Percentiles rank a stretch among this genome's conserved stretches.
Evolutionary conservation across 2,113 vertebrate genomes (phyloP).

Genomic region (Eulacestoma nigropectus): DNA sequence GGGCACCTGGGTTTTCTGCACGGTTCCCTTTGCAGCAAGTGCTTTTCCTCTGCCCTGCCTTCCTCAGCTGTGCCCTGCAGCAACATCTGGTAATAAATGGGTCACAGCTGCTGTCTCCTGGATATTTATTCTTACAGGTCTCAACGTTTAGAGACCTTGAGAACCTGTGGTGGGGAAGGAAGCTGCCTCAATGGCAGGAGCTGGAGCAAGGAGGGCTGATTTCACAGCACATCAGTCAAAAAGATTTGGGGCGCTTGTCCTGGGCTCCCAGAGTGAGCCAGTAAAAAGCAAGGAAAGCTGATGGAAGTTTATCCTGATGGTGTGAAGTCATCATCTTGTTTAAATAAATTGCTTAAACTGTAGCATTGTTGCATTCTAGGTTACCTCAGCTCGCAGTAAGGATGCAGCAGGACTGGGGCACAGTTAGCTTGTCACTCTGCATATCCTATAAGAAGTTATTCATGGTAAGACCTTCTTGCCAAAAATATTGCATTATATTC

Average conservation of each 20-base stretch:
- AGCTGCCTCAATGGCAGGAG: background rate
- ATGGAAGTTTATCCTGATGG: background rate
- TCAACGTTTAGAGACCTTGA: conserved; percentile 39
- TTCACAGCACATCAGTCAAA: background rate
- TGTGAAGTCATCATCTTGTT: background rate
- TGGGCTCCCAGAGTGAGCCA: background rate
- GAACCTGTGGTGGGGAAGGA: background rate
- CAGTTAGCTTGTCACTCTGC: background rate
- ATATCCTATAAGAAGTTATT: background rate
- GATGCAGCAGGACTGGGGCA: background rate
- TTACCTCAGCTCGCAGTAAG: background rate
- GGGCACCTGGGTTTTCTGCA: background rate
- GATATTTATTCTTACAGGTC: conserved; percentile 47
- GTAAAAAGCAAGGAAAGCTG: background rate
- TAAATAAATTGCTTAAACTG: background rate
- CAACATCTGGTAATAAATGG: conserved; percentile 61
- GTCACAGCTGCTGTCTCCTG: conserved; percentile 49
- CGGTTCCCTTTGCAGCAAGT: background rate
- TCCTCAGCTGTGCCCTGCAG: conserved; percentile 49
- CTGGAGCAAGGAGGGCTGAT: background rate
- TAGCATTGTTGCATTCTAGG: background rate
- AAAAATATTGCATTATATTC: background rate
- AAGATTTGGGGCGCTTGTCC: background rate
- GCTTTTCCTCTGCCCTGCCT: conserved; percentile 11
- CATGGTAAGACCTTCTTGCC: background rate